phyloP scores from a whole-genome alignment of 2,113 vertebrate species.

The Mus pahari region DNA sequence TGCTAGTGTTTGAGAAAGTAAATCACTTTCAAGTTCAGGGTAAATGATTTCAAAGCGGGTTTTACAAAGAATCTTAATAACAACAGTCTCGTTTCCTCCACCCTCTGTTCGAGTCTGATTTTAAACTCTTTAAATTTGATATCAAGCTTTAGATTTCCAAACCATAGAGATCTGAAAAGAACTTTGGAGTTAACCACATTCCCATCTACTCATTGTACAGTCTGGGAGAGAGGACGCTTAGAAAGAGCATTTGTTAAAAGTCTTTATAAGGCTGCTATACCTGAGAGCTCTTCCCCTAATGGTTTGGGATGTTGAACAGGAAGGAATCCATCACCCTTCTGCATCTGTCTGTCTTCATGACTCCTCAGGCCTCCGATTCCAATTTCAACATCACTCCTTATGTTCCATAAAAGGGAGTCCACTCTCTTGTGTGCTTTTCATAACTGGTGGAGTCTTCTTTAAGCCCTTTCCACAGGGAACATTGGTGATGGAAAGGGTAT shows the following conservation, averaged over 20 bases:
- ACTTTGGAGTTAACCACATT: slow-evolving; percentile 23
- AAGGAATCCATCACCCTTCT: not conserved
- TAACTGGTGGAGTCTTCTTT: not conserved
- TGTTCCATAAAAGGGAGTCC: not conserved
- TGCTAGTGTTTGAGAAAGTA: slow-evolving; percentile 75
- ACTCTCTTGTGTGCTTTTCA: not conserved
- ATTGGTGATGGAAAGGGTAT: rapidly evolving
- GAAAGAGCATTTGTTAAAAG: slow-evolving; percentile 11
- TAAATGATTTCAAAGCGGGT: slow-evolving; percentile 78
- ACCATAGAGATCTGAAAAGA: slow-evolving; percentile 4
- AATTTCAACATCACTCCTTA: not conserved
- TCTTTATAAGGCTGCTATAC: not conserved
- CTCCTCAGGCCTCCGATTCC: not conserved
- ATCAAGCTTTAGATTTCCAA: slow-evolving; percentile 56
- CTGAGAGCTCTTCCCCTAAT: slow-evolving; percentile 16
- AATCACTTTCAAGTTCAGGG: slow-evolving; percentile 77
- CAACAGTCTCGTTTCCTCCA: slow-evolving; percentile 48
- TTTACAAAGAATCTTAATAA: slow-evolving; percentile 76
- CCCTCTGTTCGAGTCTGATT: slow-evolving; percentile 56
- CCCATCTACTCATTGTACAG: slow-evolving; percentile 39
- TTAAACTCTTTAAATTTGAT: slow-evolving; percentile 63
- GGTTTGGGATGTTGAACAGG: slow-evolving; percentile 9
- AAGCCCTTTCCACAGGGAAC: not conserved
- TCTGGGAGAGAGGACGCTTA: not conserved
- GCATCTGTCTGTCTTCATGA: not conserved